Conservation (phyloP, 2,888 invertebrate genomes). For the Hydropsyche betteni region DNA sequence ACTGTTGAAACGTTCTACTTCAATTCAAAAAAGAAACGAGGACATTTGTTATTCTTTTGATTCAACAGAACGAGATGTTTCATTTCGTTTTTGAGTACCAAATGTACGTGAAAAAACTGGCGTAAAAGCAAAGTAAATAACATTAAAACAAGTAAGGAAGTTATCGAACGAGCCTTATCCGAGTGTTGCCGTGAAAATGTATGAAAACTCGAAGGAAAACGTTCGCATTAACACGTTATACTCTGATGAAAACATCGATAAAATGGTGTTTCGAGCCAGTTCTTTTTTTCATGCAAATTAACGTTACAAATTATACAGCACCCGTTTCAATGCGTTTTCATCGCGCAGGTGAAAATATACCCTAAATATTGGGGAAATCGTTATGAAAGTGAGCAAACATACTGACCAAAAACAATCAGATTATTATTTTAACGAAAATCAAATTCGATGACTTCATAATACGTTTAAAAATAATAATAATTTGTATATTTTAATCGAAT, state of each 20-base stretch:
- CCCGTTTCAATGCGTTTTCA: conserved; percentile 28
- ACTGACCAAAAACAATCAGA: not conserved
- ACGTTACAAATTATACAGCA: conserved; percentile 44
- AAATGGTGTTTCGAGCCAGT: conserved; percentile 33
- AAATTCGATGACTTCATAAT: too few relatives aligned
- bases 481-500: too few relatives aligned
- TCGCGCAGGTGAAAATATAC: conserved; percentile 18
- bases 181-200: conserved; percentile 45
- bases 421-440: not conserved
- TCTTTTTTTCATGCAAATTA: conserved; percentile 47
- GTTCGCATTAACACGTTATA: conserved; percentile 51
- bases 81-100: too few relatives aligned
- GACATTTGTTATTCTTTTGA: too few relatives aligned
- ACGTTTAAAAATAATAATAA: too few relatives aligned
- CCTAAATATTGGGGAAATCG: conserved; percentile 20
- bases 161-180: conserved; percentile 35
- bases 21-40: too few relatives aligned
- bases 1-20: too few relatives aligned
- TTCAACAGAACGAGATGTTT: too few relatives aligned
- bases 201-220: conserved; percentile 47
- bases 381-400: not conserved
- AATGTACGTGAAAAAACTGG: too few relatives aligned
- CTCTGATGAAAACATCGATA: conserved; percentile 47
- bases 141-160: not conserved
- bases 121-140: too few relatives aligned